phyloP scores from a whole-genome alignment of 1,140 invertebrate genomes.

The Drosophila hydei region DNA sequence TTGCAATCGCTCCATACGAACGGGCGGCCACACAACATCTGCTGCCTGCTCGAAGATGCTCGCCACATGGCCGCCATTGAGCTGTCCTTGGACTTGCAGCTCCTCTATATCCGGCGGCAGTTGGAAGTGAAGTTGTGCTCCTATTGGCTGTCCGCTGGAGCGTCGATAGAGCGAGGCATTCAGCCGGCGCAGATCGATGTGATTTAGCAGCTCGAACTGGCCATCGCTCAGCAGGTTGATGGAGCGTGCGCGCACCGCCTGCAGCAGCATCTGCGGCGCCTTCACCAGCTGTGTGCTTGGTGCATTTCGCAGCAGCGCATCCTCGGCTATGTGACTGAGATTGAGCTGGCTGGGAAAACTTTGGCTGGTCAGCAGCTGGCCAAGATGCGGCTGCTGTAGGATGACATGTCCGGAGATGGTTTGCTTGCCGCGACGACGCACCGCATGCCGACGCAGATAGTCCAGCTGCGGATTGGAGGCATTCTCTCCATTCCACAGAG shows the following conservation, averaged over 20 bases:
- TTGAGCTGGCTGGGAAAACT: slow-evolving; percentile 49
- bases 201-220: slow-evolving; percentile 49
- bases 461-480: slow-evolving; percentile 6
- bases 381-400: slow-evolving; percentile 22
- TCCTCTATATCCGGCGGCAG: slow-evolving; percentile 24
- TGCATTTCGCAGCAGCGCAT: slow-evolving; percentile 48
- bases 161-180: slow-evolving; percentile 70
- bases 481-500: slow-evolving; percentile 37
- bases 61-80: slow-evolving; percentile 44
- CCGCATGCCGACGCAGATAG: slow-evolving; percentile 66
- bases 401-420: slow-evolving; percentile 61
- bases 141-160: slow-evolving; percentile 53
- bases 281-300: slow-evolving; percentile 22
- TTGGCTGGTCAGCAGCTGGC: slow-evolving; percentile 19
- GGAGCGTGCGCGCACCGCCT: background rate
- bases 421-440: slow-evolving; percentile 48
- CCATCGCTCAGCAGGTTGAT: slow-evolving; percentile 23
- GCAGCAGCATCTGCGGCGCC: slow-evolving; percentile 27
- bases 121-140: slow-evolving; percentile 47
- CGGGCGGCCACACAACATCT: slow-evolving; percentile 37
- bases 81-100: slow-evolving; percentile 33
- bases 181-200: slow-evolving; percentile 58
- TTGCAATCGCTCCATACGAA: slow-evolving; percentile 26
- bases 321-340: slow-evolving; percentile 45
- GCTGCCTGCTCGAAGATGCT: slow-evolving; percentile 35